Evolutionary conservation across 2,888 invertebrate species (phyloP).

Genomic region (Cremastinae sp.): DNA sequence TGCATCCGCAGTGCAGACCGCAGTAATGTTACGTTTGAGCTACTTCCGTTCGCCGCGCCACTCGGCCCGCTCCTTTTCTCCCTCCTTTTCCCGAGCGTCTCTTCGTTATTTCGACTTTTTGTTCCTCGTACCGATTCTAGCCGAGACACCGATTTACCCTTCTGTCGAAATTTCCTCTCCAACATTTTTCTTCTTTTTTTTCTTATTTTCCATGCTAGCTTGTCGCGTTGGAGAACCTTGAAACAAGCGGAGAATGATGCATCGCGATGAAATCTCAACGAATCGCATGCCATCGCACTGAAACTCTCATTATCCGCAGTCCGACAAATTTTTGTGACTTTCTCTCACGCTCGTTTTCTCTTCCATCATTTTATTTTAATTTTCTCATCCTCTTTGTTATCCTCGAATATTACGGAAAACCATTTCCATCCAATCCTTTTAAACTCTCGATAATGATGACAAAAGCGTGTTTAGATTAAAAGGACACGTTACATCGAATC

Average conservation of each 20-base stretch:
- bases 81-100: neutral
- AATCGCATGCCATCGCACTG: slow-evolving; percentile 52
- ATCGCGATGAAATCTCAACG: slow-evolving; percentile 34
- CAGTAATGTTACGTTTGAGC: slow-evolving; percentile 65
- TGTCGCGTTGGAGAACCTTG: slow-evolving; percentile 51
- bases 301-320: slow-evolving; percentile 40
- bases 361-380: neutral
- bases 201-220: too few relatives aligned
- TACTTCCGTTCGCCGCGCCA: slow-evolving; percentile 50
- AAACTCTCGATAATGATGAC: too few relatives aligned
- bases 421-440: neutral
- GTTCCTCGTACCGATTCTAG: neutral
- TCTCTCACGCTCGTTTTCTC: neutral
- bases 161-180: neutral
- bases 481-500: too few relatives aligned
- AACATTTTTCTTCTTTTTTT: slow-evolving; percentile 1
- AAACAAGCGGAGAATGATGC: slow-evolving; percentile 54
- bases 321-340: slow-evolving; percentile 4
- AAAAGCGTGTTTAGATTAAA: too few relatives aligned
- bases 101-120: neutral
- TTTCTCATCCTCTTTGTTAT: neutral
- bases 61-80: slow-evolving; percentile 23
- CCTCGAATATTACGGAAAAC: too few relatives aligned
- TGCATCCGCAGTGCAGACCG: slow-evolving; percentile 74
- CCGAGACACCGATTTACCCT: neutral